Evolutionary conservation across 2,888 invertebrate species (phyloP).

Genomic region (Limnephilus lunatus): DNA sequence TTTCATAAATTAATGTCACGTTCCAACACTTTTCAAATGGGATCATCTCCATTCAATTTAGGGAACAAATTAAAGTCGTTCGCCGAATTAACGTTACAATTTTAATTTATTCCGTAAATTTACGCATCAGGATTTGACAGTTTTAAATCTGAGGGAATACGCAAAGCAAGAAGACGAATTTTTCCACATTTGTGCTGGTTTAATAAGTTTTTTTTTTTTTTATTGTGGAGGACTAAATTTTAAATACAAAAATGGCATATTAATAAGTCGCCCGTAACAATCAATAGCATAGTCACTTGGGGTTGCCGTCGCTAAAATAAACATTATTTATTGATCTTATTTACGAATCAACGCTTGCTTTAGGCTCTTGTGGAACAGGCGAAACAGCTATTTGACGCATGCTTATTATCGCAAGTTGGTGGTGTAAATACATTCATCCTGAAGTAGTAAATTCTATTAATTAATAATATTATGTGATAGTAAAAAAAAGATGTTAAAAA

Average conservation of each 20-base stretch:
- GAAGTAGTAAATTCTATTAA: background rate
- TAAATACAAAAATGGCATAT: background rate
- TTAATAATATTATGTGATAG: background rate
- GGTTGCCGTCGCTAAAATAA: background rate
- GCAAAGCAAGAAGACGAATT: background rate
- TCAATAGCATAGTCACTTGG: background rate
- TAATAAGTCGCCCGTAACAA: background rate
- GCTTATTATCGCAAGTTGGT: background rate
- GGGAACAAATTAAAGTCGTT: background rate
- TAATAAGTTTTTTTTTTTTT: background rate
- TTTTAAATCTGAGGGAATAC: background rate
- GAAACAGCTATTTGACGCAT: background rate
- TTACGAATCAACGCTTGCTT: background rate
- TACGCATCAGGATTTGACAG: background rate
- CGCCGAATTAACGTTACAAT: background rate
- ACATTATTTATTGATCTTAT: background rate
- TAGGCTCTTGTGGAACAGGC: background rate
- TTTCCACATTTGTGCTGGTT: background rate
- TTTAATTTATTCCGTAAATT: background rate
- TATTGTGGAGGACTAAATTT: background rate
- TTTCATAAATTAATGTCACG: conserved; percentile 8
- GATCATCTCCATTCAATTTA: background rate
- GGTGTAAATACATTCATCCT: background rate
- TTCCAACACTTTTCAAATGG: background rate
- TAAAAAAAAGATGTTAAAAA: conserved; percentile 41